Conservation (phyloP, 2,113 vertebrate genomes). For the Aspidoscelis tigris region DNA sequence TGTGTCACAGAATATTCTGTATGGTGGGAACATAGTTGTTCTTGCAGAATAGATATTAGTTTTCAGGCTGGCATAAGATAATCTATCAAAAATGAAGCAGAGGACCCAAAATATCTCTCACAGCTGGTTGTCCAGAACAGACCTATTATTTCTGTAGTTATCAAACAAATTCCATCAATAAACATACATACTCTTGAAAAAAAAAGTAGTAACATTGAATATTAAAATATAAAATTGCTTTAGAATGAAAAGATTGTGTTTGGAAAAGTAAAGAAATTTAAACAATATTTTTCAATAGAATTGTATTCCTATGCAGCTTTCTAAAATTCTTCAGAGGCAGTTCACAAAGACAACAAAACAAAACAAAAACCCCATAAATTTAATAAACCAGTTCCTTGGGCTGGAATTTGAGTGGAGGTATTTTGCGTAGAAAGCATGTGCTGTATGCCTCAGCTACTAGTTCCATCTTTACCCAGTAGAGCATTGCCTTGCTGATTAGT, state of each 20-base stretch:
- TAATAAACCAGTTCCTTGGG: neutral
- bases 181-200: neutral
- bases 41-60: neutral
- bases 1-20: neutral
- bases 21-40: neutral
- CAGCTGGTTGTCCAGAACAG: neutral
- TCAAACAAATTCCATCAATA: slow-evolving; percentile 4
- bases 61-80: slow-evolving; percentile 14
- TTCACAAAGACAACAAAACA: too few species aligned
- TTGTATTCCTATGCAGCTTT: too few species aligned
- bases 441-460: neutral
- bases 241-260: neutral
- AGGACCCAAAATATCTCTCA: neutral
- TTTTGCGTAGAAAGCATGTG: neutral
- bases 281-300: too few species aligned
- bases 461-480: too few species aligned
- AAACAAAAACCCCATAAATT: too few species aligned
- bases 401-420: neutral
- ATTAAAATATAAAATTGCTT: neutral
- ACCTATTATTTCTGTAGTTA: neutral
- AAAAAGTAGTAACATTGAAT: neutral
- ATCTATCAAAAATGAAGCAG: neutral
- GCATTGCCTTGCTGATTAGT: too few species aligned
- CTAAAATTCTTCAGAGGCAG: too few species aligned
- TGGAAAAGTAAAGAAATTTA: neutral